Evolutionary conservation across 2,888 invertebrate species (phyloP).

Genomic region (Koerneria pararmatus): DNA sequence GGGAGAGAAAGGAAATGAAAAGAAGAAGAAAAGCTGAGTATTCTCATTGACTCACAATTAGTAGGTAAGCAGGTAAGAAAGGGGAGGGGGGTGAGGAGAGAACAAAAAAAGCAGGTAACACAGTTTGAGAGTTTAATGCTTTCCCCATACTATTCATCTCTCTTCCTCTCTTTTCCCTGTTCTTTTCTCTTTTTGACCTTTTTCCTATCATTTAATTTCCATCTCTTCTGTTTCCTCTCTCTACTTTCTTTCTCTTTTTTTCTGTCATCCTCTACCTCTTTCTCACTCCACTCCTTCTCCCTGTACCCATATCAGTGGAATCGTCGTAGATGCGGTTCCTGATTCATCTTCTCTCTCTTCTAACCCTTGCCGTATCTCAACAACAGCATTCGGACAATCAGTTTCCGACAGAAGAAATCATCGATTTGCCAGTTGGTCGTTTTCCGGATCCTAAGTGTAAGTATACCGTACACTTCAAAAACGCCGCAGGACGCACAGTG

Average conservation of each 20-base stretch:
- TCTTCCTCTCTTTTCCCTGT: background rate
- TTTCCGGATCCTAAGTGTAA: constrained; percentile 20
- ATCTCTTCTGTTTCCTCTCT: background rate
- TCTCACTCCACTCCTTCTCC: background rate
- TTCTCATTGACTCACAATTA: constrained; percentile 4
- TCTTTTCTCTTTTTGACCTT: background rate
- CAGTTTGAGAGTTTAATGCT: background rate
- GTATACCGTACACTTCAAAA: constrained; percentile 14
- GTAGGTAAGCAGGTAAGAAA: constrained; percentile 24
- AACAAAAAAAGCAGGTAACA: background rate
- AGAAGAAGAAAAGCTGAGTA: too few species aligned
- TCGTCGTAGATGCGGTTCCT: constrained; percentile 6
- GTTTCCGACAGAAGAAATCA: constrained; percentile 19
- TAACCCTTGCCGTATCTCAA: background rate
- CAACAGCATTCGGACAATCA: background rate
- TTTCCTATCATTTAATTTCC: background rate
- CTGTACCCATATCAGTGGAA: background rate
- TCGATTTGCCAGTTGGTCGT: constrained; percentile 19
- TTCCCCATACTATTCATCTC: background rate
- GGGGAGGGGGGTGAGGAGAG: constrained; percentile 7
- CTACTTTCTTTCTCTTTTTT: constrained; percentile 12
- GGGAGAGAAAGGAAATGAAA: constrained; percentile 28
- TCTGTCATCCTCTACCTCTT: background rate
- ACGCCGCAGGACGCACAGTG: constrained; percentile 9
- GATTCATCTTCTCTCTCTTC: constrained; percentile 16